Evolutionary conservation across 2,113 vertebrate genomes (phyloP), one percentile per base, ranked within the genome.

Genomic region (Phodopus roborovskii): DNA sequence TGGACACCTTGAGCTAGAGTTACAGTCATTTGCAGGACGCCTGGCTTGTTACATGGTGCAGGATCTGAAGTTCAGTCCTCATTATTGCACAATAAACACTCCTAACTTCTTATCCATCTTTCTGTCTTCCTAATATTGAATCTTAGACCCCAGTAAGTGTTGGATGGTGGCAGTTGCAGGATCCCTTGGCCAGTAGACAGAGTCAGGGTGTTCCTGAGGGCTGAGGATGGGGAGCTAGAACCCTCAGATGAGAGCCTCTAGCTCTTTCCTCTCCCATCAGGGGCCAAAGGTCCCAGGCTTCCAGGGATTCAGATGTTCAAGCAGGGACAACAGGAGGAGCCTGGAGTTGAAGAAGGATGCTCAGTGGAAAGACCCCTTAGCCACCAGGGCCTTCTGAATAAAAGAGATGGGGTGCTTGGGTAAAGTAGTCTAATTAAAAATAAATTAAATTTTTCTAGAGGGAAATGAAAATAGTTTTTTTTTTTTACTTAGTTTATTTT

Each of bases 401-500:
- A 39, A 56, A 58, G 53, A 19, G 78, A 13, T 39, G 50, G 53
- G 36, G 36, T n/a, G 30, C 8, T 53, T 58, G 10, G 50, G 78
- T 39, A 3, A 19, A 19, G 36, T 12, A 82, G 7, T 82, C 53
- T 82, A 11, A n/a, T 13, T 56, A n/a, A 81, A 81, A 58, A 56
- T 24, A 4, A 74, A 78, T 50, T 33, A 73, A 45, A 91, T 39
- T 30, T 53, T 93, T 48, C 17, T 88, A 70, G 78, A 70, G 17
- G 36, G 45, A 5, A 60, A 88, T 64, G 33, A 30, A 81, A 56
- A 78, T 13, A n/a, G 19, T 81, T 17, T 36, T 13, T 68, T 93
- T 94, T 83, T 3, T n/a, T n/a, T n/a, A n/a, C n/a, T 33, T 7
- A 87, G 68, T 19, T 60, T 90, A 70, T n/a, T 81, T 96, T 92